A percentile compares a stretch with the other conserved stretches of the same genome.
Evolutionary conservation across 2,888 invertebrate species (phyloP).

Genomic region (Lasioglossum figueresi): DNA sequence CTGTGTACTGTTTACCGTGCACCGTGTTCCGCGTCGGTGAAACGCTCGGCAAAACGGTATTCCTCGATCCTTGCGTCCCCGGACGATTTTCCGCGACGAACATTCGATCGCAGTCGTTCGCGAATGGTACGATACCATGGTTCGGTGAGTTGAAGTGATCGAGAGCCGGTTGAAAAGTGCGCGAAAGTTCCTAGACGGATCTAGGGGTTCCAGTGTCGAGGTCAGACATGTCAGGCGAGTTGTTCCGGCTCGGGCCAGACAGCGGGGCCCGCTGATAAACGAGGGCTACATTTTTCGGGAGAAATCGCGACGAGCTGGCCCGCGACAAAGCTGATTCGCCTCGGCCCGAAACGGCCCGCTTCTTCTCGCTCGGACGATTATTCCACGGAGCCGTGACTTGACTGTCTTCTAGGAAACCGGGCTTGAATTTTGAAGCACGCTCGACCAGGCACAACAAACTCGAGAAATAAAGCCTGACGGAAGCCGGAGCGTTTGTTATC

Average conservation of each 20-base stretch:
- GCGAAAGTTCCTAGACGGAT: neutral
- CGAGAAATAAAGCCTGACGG: neutral
- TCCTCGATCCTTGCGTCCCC: neutral
- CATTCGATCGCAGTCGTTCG: neutral
- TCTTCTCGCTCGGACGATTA: neutral
- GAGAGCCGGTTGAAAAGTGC: neutral
- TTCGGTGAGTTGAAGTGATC: neutral
- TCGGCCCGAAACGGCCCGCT: neutral
- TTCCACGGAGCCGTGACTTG: neutral
- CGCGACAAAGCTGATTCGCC: neutral
- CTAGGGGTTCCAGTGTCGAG: neutral
- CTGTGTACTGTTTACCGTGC: neutral
- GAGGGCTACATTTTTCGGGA: neutral
- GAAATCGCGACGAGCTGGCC: neutral
- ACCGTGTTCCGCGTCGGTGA: neutral
- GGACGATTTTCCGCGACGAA: neutral
- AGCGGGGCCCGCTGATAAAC: neutral
- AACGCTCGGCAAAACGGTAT: neutral
- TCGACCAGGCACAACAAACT: neutral
- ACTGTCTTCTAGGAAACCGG: neutral
- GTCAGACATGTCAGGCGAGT: neutral
- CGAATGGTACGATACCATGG: neutral
- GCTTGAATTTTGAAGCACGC: neutral
- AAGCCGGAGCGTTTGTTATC: neutral
- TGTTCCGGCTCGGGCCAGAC: neutral